Evolutionary conservation across 2,797 vertebrate species (phyloP).

Genomic region (Melanogrammus aeglefinus): DNA sequence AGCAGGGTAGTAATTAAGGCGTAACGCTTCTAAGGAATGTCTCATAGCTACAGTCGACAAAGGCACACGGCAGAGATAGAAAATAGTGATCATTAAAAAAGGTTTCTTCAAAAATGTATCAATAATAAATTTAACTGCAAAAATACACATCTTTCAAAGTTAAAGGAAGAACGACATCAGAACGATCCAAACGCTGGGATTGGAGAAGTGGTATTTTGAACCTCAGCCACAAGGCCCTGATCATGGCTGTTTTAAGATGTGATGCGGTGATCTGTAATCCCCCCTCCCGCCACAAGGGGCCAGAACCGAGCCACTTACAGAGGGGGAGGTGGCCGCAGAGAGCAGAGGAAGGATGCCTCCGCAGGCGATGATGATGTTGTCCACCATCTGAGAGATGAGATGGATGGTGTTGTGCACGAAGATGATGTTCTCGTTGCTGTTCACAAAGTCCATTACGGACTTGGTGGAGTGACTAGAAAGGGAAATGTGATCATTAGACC

Average conservation of each 20-base stretch:
- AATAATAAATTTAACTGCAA: background rate
- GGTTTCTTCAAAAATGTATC: background rate
- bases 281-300: conserved; percentile 61
- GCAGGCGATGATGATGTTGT: conserved; percentile 99
- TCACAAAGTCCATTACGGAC: conserved; percentile 99
- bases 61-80: background rate
- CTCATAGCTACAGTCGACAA: background rate
- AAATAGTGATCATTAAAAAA: conserved; percentile 6
- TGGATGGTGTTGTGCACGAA: conserved; percentile 99
- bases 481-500: background rate
- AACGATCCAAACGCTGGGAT: background rate
- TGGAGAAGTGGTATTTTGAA: background rate
- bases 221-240: background rate
- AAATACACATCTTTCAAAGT: background rate
- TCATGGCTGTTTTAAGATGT: background rate
- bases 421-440: conserved; percentile 99
- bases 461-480: conserved; percentile 93
- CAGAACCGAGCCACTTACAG: conserved; percentile 84
- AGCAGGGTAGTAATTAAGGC: background rate
- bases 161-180: background rate
- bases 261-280: conserved; percentile 11
- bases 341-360: conserved; percentile 97
- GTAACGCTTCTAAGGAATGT: background rate
- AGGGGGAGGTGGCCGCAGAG: conserved; percentile 96
- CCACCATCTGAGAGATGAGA: conserved; percentile 99